These are phyloP conservation scores for Amitus sp. DNA, from an alignment of 2,888 invertebrate species.

Conservation along the genomic window DNA sequence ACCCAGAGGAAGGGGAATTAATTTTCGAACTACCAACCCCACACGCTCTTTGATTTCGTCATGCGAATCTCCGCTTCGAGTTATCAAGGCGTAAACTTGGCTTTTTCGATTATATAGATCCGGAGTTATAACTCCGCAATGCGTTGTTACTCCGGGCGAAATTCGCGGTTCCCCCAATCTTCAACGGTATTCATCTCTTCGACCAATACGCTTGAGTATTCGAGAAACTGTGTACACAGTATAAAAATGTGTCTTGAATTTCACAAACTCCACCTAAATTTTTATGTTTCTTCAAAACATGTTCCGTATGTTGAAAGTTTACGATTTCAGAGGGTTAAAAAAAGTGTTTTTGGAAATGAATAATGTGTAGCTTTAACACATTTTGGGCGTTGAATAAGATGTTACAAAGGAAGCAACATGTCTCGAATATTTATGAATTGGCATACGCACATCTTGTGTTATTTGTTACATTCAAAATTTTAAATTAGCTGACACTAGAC, in stretches of 20 bases:
- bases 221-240: background rate
- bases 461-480: too few relatives aligned
- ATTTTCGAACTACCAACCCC: constrained; percentile 40
- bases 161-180: constrained; percentile 17
- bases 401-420: too few relatives aligned
- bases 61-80: constrained; percentile 37
- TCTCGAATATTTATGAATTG: too few relatives aligned
- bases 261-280: too few relatives aligned
- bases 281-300: too few relatives aligned
- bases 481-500: too few relatives aligned
- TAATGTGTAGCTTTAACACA: too few relatives aligned
- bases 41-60: constrained; percentile 45
- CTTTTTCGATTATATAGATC: constrained; percentile 25
- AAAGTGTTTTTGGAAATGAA: too few relatives aligned
- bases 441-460: too few relatives aligned
- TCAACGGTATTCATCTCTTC: background rate
- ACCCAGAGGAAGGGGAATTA: constrained; percentile 42
- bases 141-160: constrained; percentile 21
- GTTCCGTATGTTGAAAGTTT: too few relatives aligned
- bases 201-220: background rate
- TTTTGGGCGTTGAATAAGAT: too few relatives aligned
- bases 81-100: constrained; percentile 30
- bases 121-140: constrained; percentile 24
- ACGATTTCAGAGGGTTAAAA: too few relatives aligned
- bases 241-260: background rate